Base-by-base conservation (phyloP, 2,113 vertebrate genomes). In the Anguilla japonica region DNA sequence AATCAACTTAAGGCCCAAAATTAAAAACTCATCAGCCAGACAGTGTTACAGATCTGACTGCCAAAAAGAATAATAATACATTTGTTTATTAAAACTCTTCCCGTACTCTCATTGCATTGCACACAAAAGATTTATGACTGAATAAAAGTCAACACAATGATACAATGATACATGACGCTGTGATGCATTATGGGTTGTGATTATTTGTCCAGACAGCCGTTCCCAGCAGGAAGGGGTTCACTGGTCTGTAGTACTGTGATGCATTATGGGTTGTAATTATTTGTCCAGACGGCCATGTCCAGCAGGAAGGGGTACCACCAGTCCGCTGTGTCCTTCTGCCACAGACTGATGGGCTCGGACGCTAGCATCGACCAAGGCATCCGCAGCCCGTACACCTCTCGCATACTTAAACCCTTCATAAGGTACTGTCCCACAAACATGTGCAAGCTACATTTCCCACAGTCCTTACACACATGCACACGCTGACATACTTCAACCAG, bases 371-470 rank as follows among this genome's bases (percentile, higher is more conserved):
- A 98, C 88, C 97, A 96, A 88, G 97, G 95, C 89, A 96, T 99
- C 53, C 96, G 97, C 91, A 99, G 98, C 90, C 98, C 98, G 0
- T 99, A 99, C 71, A 99, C 98, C 0, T 97, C 98, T 43, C 96
- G 98, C n/a, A 93, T 96, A 80, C 95, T 99, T 81, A 99, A 99
- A 63, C 97, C 98, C 0, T 99, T 94, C 88, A 99, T 99, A 95
- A 98, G 98, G 98, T 99, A 93, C 86, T 8, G 1, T 18, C 60
- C 53, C 16, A 5, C 40, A 20, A 57, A 41, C 41, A 50, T 5
- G 20, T 39, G 39, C 29, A 14, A 79, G 40, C n/a, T 40, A 39
- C 34, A 40, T 53, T 53, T 13, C 60, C 60, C 60, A 67, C 60
- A 67, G 8, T 67, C 20, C 20, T 67, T 14, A 75, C 29, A 75